Conservation (phyloP, 2,888 invertebrate species). For the Allolobophora icterica region DNA sequence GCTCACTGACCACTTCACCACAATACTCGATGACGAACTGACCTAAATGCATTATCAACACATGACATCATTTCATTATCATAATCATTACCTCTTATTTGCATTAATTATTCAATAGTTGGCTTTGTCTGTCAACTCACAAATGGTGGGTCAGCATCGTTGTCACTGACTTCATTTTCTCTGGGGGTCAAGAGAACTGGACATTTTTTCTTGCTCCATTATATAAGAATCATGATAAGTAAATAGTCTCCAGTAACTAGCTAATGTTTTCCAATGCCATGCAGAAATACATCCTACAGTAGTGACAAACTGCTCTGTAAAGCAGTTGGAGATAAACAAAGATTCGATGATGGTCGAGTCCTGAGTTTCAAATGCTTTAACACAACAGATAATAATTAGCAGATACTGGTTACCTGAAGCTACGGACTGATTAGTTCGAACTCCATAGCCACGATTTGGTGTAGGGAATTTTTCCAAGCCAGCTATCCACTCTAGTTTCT, state of each 20-base stretch:
- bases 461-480: constrained; percentile 91
- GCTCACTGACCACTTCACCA: constrained; percentile 94
- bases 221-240: not conserved
- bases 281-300: not conserved
- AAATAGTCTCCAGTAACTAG: not conserved
- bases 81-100: not conserved
- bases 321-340: not conserved
- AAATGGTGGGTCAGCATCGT: not conserved
- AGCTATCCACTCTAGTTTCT: constrained; percentile 87
- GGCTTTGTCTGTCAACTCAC: not conserved
- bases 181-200: not conserved
- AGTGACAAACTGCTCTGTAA: not conserved
- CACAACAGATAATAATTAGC: not conserved
- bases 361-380: not conserved
- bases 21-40: constrained; percentile 94
- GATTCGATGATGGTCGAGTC: not conserved
- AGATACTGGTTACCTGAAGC: constrained; percentile 52
- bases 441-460: constrained; percentile 89
- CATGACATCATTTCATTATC: not conserved
- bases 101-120: not conserved
- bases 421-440: constrained; percentile 81
- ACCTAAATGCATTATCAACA: constrained; percentile 68
- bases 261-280: not conserved
- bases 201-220: not conserved
- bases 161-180: not conserved